A percentile compares a stretch with the other conserved stretches of the same genome.
Conservation (phyloP, 2,797 vertebrate genomes). For the Epinephelus malabaricus region DNA sequence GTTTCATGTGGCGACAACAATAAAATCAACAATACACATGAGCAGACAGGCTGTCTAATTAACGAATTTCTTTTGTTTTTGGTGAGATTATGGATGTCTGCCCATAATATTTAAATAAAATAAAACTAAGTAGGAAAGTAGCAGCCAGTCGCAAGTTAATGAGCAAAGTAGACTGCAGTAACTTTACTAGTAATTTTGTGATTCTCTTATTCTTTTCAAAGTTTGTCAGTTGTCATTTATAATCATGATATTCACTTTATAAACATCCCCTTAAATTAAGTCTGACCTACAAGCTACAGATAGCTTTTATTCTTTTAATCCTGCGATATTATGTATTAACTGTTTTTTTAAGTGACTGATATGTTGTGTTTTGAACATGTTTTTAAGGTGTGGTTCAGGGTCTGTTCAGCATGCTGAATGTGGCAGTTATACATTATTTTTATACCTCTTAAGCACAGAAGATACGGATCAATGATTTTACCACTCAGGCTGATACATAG, state of each 20-base stretch:
- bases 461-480: background rate
- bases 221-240: slow-evolving; percentile 11
- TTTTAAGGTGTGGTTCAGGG: background rate
- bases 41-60: slow-evolving; percentile 25
- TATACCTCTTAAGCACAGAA: background rate
- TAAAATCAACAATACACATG: slow-evolving; percentile 20
- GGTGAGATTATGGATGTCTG: slow-evolving; percentile 8
- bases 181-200: slow-evolving; percentile 23
- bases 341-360: background rate
- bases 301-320: background rate
- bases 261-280: background rate
- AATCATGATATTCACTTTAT: background rate
- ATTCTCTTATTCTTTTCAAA: background rate
- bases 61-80: slow-evolving; percentile 24
- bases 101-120: slow-evolving; percentile 34
- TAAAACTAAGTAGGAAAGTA: slow-evolving; percentile 20
- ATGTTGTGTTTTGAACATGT: background rate
- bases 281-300: background rate
- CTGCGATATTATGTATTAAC: background rate
- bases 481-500: background rate
- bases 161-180: slow-evolving; percentile 16
- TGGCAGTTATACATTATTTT: background rate
- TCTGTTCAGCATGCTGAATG: background rate
- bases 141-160: slow-evolving; percentile 48
- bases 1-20: slow-evolving; percentile 9